A percentile compares a stretch with the other conserved stretches of the same genome.
Evolutionary conservation across 2,797 vertebrate species (phyloP).

Genomic region (Huso huso): DNA sequence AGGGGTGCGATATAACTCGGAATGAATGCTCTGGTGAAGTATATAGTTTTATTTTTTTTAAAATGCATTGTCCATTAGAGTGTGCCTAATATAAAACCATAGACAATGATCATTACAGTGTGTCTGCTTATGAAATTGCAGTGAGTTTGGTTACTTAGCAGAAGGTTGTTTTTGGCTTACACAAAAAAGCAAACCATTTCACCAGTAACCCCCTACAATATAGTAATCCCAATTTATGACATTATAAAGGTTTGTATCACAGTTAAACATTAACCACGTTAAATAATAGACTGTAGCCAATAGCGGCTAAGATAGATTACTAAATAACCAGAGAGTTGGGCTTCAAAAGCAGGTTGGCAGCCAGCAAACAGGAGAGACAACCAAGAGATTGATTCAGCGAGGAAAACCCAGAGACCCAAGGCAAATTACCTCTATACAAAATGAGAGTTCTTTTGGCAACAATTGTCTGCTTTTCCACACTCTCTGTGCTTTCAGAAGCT

Average conservation of each 20-base stretch:
- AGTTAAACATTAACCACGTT: conserved; percentile 58
- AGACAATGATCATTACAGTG: too few species aligned
- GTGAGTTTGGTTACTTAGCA: too few species aligned
- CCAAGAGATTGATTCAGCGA: conserved; percentile 21
- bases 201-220: too few species aligned
- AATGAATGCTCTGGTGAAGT: too few species aligned
- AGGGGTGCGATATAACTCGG: too few species aligned
- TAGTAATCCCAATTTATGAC: conserved; percentile 36
- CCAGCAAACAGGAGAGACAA: conserved; percentile 26
- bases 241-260: conserved; percentile 33
- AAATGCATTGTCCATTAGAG: too few species aligned
- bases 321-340: background rate
- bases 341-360: conserved; percentile 46
- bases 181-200: too few species aligned
- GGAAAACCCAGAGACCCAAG: conserved; percentile 12
- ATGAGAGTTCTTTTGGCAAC: conserved; percentile 50
- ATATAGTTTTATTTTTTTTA: too few species aligned
- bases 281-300: conserved; percentile 34
- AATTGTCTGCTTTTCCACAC: conserved; percentile 39
- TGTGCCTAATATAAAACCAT: too few species aligned
- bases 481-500: conserved; percentile 45
- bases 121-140: too few species aligned
- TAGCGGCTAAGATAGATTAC: conserved; percentile 20
- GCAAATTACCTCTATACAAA: conserved; percentile 15
- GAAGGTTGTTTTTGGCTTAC: too few species aligned